A percentile compares a stretch with the other conserved stretches of the same genome.
These are phyloP conservation scores for Zosterops pallidus DNA, from an alignment of 2,113 vertebrate genomes.

Conservation along the genomic window DNA sequence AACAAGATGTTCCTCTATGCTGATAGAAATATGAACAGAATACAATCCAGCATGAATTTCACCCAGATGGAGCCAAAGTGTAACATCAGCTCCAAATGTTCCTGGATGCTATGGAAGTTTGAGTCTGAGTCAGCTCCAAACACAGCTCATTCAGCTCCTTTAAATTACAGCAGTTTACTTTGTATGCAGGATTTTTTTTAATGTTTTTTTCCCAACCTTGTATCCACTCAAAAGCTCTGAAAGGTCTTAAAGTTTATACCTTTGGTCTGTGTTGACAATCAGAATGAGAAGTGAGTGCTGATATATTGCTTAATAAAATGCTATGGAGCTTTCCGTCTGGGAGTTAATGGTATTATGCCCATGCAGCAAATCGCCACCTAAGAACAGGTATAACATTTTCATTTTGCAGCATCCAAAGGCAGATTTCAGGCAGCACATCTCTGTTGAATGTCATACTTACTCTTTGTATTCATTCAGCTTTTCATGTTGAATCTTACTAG, in stretches of 20 bases:
- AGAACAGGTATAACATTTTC: background rate
- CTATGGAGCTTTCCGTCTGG: background rate
- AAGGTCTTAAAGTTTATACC: background rate
- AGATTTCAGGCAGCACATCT: background rate
- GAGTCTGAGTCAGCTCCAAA: conserved; percentile 14
- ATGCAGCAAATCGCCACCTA: background rate
- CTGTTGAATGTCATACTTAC: background rate
- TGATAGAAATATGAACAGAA: background rate
- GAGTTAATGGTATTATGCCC: background rate
- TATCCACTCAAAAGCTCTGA: background rate
- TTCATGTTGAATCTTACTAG: background rate
- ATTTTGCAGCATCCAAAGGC: background rate
- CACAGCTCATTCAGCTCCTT: background rate
- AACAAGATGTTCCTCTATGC: background rate
- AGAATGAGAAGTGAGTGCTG: background rate
- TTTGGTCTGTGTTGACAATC: background rate
- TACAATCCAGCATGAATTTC: background rate
- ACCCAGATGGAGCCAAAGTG: background rate
- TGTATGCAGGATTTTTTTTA: background rate
- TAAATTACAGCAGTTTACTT: background rate
- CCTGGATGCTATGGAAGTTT: background rate
- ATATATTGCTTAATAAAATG: conserved; percentile 8
- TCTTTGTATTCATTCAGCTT: background rate
- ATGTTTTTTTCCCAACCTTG: background rate
- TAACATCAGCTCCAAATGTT: background rate